Evolutionary conservation across 1,140 invertebrate species (phyloP).

Genomic region (Polyergus mexicanus): DNA sequence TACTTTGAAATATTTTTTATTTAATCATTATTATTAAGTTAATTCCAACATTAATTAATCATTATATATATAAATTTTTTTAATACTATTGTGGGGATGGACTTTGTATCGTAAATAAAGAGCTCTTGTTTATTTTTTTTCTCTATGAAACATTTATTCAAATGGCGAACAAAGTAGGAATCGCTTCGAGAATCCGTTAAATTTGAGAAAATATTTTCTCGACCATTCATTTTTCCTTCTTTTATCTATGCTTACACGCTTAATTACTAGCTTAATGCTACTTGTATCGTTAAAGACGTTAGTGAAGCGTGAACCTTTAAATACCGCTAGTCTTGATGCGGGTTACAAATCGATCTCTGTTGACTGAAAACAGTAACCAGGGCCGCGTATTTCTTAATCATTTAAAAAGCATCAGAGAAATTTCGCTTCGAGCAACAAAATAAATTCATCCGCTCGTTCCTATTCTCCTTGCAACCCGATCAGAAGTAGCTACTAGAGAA

Average conservation of each 20-base stretch:
- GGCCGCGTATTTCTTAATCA: not conserved
- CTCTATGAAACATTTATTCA: not conserved
- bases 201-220: slow-evolving; percentile 36
- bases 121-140: not conserved
- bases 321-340: slow-evolving; percentile 86
- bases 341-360: slow-evolving; percentile 82
- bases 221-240: slow-evolving; percentile 20
- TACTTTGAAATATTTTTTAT: slow-evolving; percentile 7
- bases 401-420: slow-evolving; percentile 1
- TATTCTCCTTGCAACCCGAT: slow-evolving; percentile 84
- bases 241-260: slow-evolving; percentile 68
- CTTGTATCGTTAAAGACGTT: slow-evolving; percentile 83
- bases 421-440: slow-evolving; percentile 19
- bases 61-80: not conserved
- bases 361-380: slow-evolving; percentile 44
- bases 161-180: not conserved
- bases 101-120: slow-evolving; percentile 6
- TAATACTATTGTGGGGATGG: not conserved
- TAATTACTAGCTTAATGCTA: slow-evolving; percentile 73
- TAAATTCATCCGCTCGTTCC: slow-evolving; percentile 19
- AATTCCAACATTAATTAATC: not conserved
- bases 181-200: slow-evolving; percentile 23
- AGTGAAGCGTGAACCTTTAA: slow-evolving; percentile 86
- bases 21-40: not conserved
- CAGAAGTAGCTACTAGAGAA: slow-evolving; percentile 84